Base-by-base conservation (phyloP, 2,888 invertebrate genomes). In the Lepidocyrtoides sp. region DNA sequence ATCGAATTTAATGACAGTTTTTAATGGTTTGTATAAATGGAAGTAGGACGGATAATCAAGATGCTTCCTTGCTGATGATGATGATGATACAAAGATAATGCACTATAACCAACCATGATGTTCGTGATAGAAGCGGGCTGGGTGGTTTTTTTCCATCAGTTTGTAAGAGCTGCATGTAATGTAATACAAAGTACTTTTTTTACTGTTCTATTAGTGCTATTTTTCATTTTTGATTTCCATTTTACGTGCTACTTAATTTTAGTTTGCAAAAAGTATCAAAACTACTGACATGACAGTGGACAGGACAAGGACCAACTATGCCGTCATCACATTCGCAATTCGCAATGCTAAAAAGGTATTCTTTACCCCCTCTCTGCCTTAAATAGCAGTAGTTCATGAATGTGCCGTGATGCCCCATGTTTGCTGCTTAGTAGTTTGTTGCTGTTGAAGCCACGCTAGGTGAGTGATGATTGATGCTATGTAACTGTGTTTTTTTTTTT, bases 1-100 rank as follows among this genome's bases (percentile, higher is more conserved):
- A 81, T 54, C 41, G 81, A 81, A 57, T 81, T 54, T 81, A 81
- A 81, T 36, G 81, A 81, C 81, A 81, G 32, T 81, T 79, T 77
- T 77, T 77, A 77, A 77, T 51, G 77, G 77, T 26, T 48, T 26
- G 36, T 26, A 29, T 77, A 51, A 48, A 77, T 29, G 20, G 72
- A 41, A n/a, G 44, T 3, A 36, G 32, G 36, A 69, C 17, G 69
- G 60, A 60, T 60, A 60, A 66, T 66, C 29, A 7, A 29, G n/a
- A 66, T 66, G 10, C 29, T 66, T 2, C 4, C 32, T 32, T 66
- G 63, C 1, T 23, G 26, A 60, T 23, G 60, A 23, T 2, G 5
- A 8, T n/a, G 26, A 60, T 60, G 60, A n/a, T n/a, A n/a, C n/a
- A n/a, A n/a, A n/a, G n/a, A n/a, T n/a, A n/a, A n/a, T n/a, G n/a